Conservation (phyloP, 30 jellyfish, hydroid and myxozoan genomes). For the Hydra vulgaris region DNA sequence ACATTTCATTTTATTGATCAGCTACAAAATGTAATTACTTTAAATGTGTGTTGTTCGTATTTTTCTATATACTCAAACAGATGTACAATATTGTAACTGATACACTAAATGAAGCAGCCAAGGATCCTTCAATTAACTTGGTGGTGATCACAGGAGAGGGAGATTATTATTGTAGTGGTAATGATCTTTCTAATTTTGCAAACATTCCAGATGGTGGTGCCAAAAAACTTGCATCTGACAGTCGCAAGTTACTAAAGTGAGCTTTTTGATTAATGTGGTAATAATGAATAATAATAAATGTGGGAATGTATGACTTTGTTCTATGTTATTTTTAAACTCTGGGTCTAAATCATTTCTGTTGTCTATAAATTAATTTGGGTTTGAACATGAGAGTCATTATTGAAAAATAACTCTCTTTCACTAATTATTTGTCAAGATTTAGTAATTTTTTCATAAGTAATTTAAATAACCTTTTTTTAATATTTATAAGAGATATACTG, state of each 20-base stretch:
- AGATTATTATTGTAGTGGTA: constrained; percentile 83
- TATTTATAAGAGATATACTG: too few relatives aligned
- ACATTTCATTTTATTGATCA: neutral
- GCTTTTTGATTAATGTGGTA: constrained; percentile 15
- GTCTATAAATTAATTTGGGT: too few relatives aligned
- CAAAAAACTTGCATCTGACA: constrained; percentile 70
- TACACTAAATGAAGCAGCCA: constrained; percentile 54
- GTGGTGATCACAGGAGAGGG: constrained; percentile 81
- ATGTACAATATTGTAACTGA: constrained; percentile 52
- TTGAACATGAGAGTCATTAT: too few relatives aligned
- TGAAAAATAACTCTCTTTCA: too few relatives aligned
- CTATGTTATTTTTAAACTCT: neutral
- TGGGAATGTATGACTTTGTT: neutral
- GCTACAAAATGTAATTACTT: neutral
- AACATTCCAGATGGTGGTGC: constrained; percentile 81
- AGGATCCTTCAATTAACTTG: constrained; percentile 44
- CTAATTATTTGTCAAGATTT: too few relatives aligned
- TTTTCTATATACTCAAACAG: constrained; percentile 9
- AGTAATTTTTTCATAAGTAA: too few relatives aligned
- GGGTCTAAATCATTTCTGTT: neutral
- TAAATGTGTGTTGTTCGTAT: neutral
- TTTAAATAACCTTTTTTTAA: too few relatives aligned
- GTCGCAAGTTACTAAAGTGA: constrained; percentile 42
- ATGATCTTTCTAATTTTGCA: constrained; percentile 70
- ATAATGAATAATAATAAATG: too few relatives aligned